phyloP scores from a whole-genome alignment of 2,888 invertebrate species.

The Lucinisca nassula region DNA sequence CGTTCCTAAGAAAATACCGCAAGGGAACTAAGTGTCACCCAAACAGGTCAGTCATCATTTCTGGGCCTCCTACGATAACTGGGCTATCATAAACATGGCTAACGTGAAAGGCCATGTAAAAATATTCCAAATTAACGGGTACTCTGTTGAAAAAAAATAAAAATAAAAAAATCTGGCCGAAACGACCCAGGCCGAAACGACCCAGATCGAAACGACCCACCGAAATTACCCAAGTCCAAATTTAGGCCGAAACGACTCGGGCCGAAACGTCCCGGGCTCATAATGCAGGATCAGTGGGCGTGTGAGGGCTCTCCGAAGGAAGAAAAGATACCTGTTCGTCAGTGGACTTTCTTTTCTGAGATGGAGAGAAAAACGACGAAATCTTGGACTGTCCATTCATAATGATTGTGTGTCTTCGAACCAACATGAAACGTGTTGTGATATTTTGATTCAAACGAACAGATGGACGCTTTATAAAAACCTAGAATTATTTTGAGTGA shows the following conservation, averaged over 20 bases:
- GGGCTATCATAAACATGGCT: no score
- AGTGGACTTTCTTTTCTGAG: not conserved
- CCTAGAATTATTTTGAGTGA: not conserved
- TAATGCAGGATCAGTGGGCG: not conserved
- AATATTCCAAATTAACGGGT: no score
- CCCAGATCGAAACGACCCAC: not conserved
- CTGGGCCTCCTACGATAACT: no score
- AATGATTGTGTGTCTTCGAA: not conserved
- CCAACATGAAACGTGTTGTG: not conserved
- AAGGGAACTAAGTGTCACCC: no score
- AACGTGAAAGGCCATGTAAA: no score
- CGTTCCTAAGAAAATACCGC: no score
- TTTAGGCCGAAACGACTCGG: not conserved
- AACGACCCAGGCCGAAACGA: not conserved
- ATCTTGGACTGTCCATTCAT: constrained; percentile 26
- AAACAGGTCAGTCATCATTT: no score
- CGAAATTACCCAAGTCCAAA: not conserved
- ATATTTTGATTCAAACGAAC: not conserved
- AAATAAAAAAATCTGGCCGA: not conserved
- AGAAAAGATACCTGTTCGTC: not conserved
- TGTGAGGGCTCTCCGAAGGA: not conserved
- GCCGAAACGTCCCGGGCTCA: not conserved
- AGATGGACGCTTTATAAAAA: not conserved
- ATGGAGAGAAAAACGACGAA: constrained; percentile 6
- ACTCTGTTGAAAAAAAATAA: no score